Conservation (phyloP, 2,113 vertebrate species). For the Colossoma macropomum region DNA sequence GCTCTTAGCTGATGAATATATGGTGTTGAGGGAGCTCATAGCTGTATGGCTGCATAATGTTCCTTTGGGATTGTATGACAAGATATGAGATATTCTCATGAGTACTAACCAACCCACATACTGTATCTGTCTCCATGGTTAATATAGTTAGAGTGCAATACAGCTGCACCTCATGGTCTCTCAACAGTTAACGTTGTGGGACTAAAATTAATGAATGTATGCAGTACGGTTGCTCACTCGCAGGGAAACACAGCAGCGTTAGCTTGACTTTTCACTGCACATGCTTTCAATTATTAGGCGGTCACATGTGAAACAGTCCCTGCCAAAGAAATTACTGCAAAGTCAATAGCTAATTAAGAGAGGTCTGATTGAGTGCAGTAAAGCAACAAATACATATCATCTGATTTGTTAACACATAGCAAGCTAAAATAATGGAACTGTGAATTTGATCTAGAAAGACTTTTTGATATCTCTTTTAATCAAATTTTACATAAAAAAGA, state of each 20-base stretch:
- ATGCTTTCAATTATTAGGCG: background rate
- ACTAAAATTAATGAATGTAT: background rate
- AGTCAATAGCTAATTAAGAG: background rate
- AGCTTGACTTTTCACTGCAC: background rate
- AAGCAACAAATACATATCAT: background rate
- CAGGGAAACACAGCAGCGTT: background rate
- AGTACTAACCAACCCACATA: background rate
- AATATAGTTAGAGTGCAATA: background rate
- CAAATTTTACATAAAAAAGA: background rate
- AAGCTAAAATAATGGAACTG: background rate
- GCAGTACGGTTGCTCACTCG: background rate
- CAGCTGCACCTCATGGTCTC: background rate
- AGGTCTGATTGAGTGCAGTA: background rate
- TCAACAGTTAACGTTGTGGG: background rate
- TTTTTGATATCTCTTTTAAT: too few relatives aligned
- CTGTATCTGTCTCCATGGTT: background rate
- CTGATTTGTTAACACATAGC: background rate
- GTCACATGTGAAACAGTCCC: background rate
- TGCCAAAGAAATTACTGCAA: background rate
- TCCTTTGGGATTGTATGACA: background rate
- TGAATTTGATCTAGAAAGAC: background rate
- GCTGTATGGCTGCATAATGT: background rate
- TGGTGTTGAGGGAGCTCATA: background rate
- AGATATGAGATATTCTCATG: background rate
- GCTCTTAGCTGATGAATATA: constrained; percentile 4